A percentile compares a stretch with the other conserved stretches of the same genome.
Evolutionary conservation across 23 tunicate species (phyloP).

Genomic region (Halocynthia roretzi): DNA sequence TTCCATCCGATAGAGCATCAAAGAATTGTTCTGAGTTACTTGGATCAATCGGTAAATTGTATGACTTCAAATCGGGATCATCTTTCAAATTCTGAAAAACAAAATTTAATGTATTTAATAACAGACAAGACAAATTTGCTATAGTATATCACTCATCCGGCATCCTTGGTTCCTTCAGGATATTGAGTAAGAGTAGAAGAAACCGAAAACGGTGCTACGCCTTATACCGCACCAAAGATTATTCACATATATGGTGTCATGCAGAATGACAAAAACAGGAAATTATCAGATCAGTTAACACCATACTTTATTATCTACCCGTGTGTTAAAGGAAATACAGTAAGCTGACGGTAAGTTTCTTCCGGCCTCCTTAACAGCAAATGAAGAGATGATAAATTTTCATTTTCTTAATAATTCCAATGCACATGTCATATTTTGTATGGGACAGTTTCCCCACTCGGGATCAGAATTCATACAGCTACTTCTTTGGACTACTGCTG

Average conservation of each 20-base stretch:
- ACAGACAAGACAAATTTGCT: not conserved
- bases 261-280: not conserved
- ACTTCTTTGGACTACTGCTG: too few relatives aligned
- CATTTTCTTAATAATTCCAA: too few relatives aligned
- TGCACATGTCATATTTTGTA: too few relatives aligned
- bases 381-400: too few relatives aligned
- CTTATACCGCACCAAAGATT: not conserved
- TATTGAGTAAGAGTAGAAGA: not conserved
- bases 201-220: too few relatives aligned
- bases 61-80: constrained; percentile 66
- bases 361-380: too few relatives aligned
- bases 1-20: constrained; percentile 47
- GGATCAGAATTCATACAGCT: too few relatives aligned
- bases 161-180: not conserved
- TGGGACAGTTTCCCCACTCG: too few relatives aligned
- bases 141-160: not conserved
- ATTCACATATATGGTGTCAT: not conserved
- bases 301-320: too few relatives aligned
- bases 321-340: too few relatives aligned
- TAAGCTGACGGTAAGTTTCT: too few relatives aligned
- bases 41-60: constrained; percentile 21
- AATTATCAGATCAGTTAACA: too few relatives aligned
- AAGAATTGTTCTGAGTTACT: constrained; percentile 36
- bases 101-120: not conserved
- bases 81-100: constrained; percentile 57